Evolutionary conservation across 2,797 vertebrate species (phyloP).

Genomic region (Chaetodon trifasciatus): DNA sequence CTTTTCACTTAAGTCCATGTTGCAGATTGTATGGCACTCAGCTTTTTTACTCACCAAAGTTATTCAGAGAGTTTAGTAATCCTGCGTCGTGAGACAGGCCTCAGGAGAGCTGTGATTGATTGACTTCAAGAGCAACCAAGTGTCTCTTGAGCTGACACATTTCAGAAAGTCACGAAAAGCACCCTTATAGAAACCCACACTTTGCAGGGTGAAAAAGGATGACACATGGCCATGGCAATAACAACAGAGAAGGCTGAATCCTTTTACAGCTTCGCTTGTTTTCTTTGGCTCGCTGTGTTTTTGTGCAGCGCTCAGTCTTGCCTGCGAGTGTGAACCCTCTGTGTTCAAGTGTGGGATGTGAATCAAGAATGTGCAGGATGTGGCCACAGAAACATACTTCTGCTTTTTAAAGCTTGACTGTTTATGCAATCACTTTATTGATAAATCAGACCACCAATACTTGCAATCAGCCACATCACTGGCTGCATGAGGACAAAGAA

Average conservation of each 20-base stretch:
- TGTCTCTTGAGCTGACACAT: slow-evolving; percentile 8
- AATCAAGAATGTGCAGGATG: slow-evolving; percentile 72
- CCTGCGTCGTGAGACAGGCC: slow-evolving; percentile 4
- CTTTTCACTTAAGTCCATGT: not conserved
- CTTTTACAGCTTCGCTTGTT: slow-evolving; percentile 71
- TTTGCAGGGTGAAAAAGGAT: slow-evolving; percentile 52
- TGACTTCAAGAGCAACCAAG: slow-evolving; percentile 29
- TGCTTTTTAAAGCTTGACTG: slow-evolving; percentile 49
- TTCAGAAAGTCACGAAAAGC: slow-evolving; percentile 39
- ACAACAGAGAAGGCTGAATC: slow-evolving; percentile 69
- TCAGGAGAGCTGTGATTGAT: slow-evolving; percentile 38
- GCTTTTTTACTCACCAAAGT: slow-evolving; percentile 17
- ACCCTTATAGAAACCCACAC: slow-evolving; percentile 10
- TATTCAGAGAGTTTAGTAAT: slow-evolving; percentile 39
- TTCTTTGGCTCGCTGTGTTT: slow-evolving; percentile 75
- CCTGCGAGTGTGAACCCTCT: slow-evolving; percentile 57
- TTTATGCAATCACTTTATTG: slow-evolving; percentile 59
- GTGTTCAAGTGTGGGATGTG: slow-evolving; percentile 59
- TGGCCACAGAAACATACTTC: slow-evolving; percentile 53
- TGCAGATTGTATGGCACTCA: slow-evolving; percentile 1
- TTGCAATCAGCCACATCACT: slow-evolving; percentile 53
- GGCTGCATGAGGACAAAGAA: slow-evolving; percentile 35
- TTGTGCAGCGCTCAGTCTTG: slow-evolving; percentile 45
- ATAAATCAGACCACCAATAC: slow-evolving; percentile 72
- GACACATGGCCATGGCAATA: slow-evolving; percentile 69